Conservation (phyloP, 1,140 invertebrate species). For the Drosophila dunni region DNA sequence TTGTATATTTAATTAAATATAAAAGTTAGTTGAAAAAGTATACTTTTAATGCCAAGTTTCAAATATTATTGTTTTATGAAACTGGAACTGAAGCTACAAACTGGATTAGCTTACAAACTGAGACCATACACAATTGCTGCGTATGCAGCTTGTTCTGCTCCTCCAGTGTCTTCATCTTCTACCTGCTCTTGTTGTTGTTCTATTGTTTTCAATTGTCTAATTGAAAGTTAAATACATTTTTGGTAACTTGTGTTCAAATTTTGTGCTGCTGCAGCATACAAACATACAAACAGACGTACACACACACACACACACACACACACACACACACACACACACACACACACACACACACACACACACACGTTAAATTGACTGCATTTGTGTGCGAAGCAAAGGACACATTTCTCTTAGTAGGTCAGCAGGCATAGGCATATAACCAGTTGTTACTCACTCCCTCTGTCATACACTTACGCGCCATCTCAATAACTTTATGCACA, state of each 20-base stretch:
- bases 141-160: neutral
- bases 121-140: neutral
- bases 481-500: slow-evolving; percentile 26
- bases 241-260: slow-evolving; percentile 71
- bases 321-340: too few relatives aligned
- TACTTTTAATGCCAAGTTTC: neutral
- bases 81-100: neutral
- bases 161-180: neutral
- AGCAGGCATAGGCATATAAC: slow-evolving; percentile 26
- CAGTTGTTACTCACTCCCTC: neutral
- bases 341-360: too few relatives aligned
- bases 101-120: neutral
- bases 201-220: slow-evolving; percentile 75
- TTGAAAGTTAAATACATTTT: slow-evolving; percentile 78
- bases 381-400: too few relatives aligned
- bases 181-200: neutral
- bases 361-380: too few relatives aligned
- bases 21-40: neutral
- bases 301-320: too few relatives aligned
- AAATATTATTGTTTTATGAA: neutral
- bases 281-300: neutral
- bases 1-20: neutral
- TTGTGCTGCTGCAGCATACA: slow-evolving; percentile 70
- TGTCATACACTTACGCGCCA: neutral
- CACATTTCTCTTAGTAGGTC: slow-evolving; percentile 53